Conservation (phyloP, 1,140 invertebrate genomes). For the Drosophila fuyamai region DNA sequence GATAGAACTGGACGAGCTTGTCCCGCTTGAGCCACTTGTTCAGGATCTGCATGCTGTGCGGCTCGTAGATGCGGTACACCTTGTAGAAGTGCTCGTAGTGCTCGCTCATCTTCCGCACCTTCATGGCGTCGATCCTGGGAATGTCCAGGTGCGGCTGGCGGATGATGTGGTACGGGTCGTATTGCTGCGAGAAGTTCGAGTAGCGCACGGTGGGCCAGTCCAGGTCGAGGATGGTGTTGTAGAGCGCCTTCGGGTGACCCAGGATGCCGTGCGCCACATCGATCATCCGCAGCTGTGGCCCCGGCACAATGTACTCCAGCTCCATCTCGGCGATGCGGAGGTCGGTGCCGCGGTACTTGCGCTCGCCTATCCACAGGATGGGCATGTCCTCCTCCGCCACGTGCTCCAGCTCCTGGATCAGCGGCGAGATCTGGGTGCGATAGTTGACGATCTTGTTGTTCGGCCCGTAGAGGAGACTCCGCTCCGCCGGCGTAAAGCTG, state of each 20-base stretch:
- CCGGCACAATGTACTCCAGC: slow-evolving; percentile 75
- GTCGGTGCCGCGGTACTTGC: slow-evolving; percentile 77
- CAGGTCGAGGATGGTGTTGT: slow-evolving; percentile 66
- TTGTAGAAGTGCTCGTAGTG: slow-evolving; percentile 61
- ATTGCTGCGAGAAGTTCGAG: slow-evolving; percentile 51
- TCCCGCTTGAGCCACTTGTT: slow-evolving; percentile 64
- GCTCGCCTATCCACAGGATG: slow-evolving; percentile 78
- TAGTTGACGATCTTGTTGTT: slow-evolving; percentile 70
- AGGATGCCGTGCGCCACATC: slow-evolving; percentile 74
- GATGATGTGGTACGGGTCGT: slow-evolving; percentile 73
- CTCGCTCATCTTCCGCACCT: slow-evolving; percentile 36
- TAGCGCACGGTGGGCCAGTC: slow-evolving; percentile 65
- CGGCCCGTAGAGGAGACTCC: slow-evolving; percentile 66
- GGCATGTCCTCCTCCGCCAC: slow-evolving; percentile 63
- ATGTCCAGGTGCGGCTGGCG: slow-evolving; percentile 63
- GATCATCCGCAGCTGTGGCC: slow-evolving; percentile 68
- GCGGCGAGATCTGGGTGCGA: slow-evolving; percentile 68
- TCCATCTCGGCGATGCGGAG: slow-evolving; percentile 64
- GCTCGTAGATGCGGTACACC: slow-evolving; percentile 56
- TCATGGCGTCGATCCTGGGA: slow-evolving; percentile 52
- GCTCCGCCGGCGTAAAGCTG: slow-evolving; percentile 54
- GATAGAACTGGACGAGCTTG: slow-evolving; percentile 56
- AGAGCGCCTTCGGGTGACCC: slow-evolving; percentile 69
- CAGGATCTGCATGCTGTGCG: slow-evolving; percentile 20
- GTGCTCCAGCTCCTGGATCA: slow-evolving; percentile 66